Evolutionary conservation across 2,888 invertebrate genomes (phyloP).

Genomic region (Athalia circularis): DNA sequence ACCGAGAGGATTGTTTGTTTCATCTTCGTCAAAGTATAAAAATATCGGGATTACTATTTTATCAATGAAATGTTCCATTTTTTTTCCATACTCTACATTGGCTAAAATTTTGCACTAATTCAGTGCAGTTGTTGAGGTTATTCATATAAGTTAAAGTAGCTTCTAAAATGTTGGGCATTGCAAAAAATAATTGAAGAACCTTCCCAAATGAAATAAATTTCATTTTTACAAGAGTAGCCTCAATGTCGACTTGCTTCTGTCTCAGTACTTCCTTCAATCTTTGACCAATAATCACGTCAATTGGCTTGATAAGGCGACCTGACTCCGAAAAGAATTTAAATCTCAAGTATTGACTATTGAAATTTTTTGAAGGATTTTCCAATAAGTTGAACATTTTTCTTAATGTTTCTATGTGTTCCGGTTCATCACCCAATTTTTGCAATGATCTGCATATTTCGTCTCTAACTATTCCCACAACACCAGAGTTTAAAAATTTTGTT

Average conservation of each 20-base stretch:
- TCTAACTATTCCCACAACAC: neutral
- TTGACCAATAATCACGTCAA: neutral
- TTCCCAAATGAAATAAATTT: neutral
- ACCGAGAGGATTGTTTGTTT: too few relatives aligned
- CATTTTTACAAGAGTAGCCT: neutral
- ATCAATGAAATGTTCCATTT: too few relatives aligned
- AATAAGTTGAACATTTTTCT: neutral
- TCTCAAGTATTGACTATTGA: neutral
- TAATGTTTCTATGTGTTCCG: neutral
- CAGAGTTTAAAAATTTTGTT: constrained; percentile 8
- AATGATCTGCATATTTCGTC: neutral
- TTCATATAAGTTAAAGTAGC: neutral
- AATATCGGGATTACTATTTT: too few relatives aligned
- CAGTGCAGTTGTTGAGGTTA: neutral
- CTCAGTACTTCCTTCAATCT: neutral
- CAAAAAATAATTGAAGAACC: constrained; percentile 1
- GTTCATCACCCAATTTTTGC: neutral
- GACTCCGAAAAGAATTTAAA: neutral
- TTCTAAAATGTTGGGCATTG: neutral
- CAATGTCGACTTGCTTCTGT: neutral
- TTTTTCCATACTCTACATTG: too few relatives aligned
- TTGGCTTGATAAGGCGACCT: neutral
- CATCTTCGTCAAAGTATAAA: too few relatives aligned
- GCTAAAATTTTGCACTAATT: neutral
- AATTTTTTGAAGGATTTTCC: neutral